Percentiles rank a stretch among this genome's conserved stretches.
Evolutionary conservation across 2,797 vertebrate species (phyloP).

Genomic region (Bradypodion pumilum): DNA sequence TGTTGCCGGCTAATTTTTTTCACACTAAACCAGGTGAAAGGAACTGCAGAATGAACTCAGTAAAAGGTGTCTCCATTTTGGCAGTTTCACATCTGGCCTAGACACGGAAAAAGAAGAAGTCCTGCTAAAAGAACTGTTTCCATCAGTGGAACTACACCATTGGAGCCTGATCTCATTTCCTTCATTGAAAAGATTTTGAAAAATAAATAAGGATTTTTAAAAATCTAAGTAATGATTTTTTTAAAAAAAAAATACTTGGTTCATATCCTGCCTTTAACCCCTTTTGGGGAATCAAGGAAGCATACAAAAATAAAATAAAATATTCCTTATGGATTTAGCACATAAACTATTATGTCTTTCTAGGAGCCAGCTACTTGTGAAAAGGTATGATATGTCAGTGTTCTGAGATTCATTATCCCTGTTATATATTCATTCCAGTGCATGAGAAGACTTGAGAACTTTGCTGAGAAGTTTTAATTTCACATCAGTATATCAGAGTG

Average conservation of each 20-base stretch:
- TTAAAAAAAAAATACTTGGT: too few species aligned
- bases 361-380: constrained; percentile 37
- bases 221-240: neutral
- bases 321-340: constrained; percentile 7
- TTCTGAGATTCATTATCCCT: neutral
- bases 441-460: constrained; percentile 28
- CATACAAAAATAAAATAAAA: too few species aligned
- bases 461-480: constrained; percentile 42
- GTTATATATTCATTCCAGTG: constrained; percentile 35
- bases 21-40: too few species aligned
- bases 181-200: neutral
- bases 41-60: too few species aligned
- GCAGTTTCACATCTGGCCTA: too few species aligned
- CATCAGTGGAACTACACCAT: neutral
- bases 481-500: constrained; percentile 31
- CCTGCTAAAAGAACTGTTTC: neutral
- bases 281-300: too few species aligned
- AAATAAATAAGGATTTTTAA: neutral
- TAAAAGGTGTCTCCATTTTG: too few species aligned
- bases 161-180: neutral
- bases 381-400: neutral
- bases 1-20: too few species aligned
- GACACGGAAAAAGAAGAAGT: too few species aligned
- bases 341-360: constrained; percentile 24
- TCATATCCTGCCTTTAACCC: too few species aligned